phyloP scores from a whole-genome alignment of 2,797 vertebrate species.

The Enoplosus armatus region DNA sequence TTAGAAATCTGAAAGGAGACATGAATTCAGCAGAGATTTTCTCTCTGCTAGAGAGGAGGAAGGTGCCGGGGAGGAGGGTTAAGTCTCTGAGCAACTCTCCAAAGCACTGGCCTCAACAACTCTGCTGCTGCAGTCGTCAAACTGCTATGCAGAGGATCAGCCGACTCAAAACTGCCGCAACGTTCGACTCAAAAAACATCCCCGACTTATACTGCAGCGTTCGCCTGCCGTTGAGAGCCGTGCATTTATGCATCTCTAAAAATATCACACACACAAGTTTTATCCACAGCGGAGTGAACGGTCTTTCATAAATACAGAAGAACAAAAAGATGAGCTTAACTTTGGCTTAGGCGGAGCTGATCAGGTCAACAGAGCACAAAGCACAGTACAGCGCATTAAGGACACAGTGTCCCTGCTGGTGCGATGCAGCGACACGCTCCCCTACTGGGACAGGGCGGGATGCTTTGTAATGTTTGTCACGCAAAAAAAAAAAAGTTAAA shows the following conservation, averaged over 20 bases:
- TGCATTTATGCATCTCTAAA: constrained; percentile 18
- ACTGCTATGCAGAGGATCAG: constrained; percentile 69
- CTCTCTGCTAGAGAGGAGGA: constrained; percentile 68
- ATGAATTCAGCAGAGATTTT: constrained; percentile 84
- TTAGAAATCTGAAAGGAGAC: constrained; percentile 86
- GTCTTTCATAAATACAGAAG: constrained; percentile 43
- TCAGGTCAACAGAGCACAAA: constrained; percentile 69
- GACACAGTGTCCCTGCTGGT: constrained; percentile 59
- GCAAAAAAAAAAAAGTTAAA: constrained; percentile 13
- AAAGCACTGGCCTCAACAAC: constrained; percentile 76
- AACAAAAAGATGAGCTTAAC: constrained; percentile 67
- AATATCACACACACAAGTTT: constrained; percentile 12
- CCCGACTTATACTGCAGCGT: constrained; percentile 16
- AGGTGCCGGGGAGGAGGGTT: constrained; percentile 68
- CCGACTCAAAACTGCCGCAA: constrained; percentile 23
- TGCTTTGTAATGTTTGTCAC: constrained; percentile 44
- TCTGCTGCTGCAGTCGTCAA: constrained; percentile 63
- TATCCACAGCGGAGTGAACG: background rate
- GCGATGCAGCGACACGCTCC: constrained; percentile 23
- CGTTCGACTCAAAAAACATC: constrained; percentile 22
- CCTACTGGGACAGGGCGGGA: constrained; percentile 12
- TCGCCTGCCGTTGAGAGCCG: background rate
- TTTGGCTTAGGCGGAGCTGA: constrained; percentile 53
- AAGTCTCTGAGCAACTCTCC: constrained; percentile 75
- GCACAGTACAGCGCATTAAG: constrained; percentile 50